Conservation (phyloP, 1,140 invertebrate genomes). For the Ceratitis capitata region DNA sequence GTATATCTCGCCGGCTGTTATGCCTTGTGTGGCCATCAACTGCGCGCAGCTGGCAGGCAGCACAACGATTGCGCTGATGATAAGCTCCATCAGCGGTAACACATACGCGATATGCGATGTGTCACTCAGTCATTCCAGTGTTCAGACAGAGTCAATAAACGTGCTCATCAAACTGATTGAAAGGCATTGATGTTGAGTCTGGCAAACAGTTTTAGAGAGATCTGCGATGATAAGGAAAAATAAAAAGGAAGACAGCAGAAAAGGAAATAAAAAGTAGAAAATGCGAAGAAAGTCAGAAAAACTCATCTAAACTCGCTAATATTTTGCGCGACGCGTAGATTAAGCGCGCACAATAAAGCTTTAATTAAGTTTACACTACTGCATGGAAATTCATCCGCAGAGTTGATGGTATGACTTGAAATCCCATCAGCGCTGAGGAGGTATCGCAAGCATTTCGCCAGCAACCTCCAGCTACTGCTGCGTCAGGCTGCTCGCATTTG, state of each 20-base stretch:
- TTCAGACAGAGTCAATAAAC: background rate
- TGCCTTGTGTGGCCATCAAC: background rate
- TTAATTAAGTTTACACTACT: slow-evolving; percentile 34
- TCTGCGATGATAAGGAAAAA: background rate
- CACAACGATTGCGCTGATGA: slow-evolving; percentile 10
- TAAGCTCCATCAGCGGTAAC: background rate
- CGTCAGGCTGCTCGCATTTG: background rate
- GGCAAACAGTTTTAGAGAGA: background rate
- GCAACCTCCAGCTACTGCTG: background rate
- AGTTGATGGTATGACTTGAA: background rate
- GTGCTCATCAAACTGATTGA: background rate
- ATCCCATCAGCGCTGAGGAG: slow-evolving; percentile 10
- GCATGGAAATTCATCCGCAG: slow-evolving; percentile 8
- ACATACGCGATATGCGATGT: background rate
- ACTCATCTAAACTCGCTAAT: background rate
- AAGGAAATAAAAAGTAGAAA: background rate
- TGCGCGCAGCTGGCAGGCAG: background rate
- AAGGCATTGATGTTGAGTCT: background rate
- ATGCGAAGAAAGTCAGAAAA: too few species aligned
- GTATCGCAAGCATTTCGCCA: background rate
- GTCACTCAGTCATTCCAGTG: background rate
- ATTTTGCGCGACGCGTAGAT: background rate
- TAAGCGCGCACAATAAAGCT: background rate
- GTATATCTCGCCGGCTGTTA: background rate
- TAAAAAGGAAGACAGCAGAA: too few species aligned